Evolutionary conservation across 2,888 invertebrate species (phyloP), one percentile per base, ranked within the genome.

Genomic region (Subacronicta megacephala): DNA sequence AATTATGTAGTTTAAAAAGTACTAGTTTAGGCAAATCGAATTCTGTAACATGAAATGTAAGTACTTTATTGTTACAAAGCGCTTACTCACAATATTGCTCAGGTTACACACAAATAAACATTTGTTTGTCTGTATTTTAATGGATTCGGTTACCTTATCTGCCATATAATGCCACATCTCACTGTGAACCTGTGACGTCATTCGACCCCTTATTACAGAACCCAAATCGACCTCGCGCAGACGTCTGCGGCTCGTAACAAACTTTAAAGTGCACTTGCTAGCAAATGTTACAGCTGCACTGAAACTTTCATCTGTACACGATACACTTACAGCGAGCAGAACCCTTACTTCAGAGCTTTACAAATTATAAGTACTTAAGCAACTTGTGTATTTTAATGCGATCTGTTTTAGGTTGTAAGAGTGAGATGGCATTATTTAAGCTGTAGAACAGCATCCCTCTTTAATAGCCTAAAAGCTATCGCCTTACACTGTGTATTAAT

Each of bases 251-350:
- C 70, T 67, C 67, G 71, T 72, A 68, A 68, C 72, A 58, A 77
- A 83, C 75, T 84, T 83, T 81, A 81, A 84, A 83, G 78, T 82
- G 81, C 80, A 80, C 82, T 84, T 80, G 54, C 53, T 37, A 72
- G 71, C 78, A 82, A 82, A 81, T 80, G 83, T 82, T 80, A 77
- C 78, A 64, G 47, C 68, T 45, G 52, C 45, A 53, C 26, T 53
- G 33, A 60, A 70, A 73, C 69, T 78, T 73, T 55, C 50, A 63
- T 43, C 62, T 42, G 58, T 49, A 67, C 55, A 38, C 66, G 59
- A 68, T 67, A 66, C 63, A 69, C 65, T 77, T 66, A 56, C 53
- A 47, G 36, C 38, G 26, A 35, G 44, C 55, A 51, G 58, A 61
- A 52, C 58, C 35, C 35, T 35, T 58, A 58, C 44, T 74, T 54